Evolutionary conservation across 2,888 invertebrate species (phyloP).

Genomic region (Amorpha juglandis): DNA sequence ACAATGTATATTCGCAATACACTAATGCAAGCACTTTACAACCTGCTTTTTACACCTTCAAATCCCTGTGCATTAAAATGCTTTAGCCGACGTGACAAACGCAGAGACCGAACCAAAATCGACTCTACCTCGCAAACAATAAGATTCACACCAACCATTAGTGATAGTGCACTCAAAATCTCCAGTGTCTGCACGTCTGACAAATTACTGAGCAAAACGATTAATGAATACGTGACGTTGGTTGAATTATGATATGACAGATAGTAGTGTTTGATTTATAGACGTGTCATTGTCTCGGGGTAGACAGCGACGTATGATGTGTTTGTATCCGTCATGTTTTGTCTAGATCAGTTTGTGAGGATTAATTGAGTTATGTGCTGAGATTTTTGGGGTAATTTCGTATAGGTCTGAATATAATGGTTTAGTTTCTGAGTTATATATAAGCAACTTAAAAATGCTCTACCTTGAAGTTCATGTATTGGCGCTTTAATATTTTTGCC

Average conservation of each 20-base stretch:
- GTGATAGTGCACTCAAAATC: slow-evolving; percentile 31
- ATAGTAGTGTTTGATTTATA: slow-evolving; percentile 57
- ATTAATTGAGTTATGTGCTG: slow-evolving; percentile 6
- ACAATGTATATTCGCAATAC: not conserved
- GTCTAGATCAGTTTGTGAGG: not conserved
- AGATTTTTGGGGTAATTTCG: slow-evolving; percentile 9
- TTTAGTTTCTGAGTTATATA: too few species aligned
- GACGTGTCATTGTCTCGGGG: slow-evolving; percentile 13
- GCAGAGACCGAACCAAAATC: not conserved
- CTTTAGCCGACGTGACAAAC: not conserved
- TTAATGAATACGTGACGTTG: slow-evolving; percentile 66
- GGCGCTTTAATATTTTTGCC: too few species aligned
- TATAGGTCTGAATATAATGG: not conserved
- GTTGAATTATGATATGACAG: slow-evolving; percentile 63
- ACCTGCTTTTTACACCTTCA: slow-evolving; percentile 16
- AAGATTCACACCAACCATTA: not conserved
- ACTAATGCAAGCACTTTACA: slow-evolving; percentile 15
- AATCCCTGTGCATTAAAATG: slow-evolving; percentile 22
- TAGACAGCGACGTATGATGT: not conserved
- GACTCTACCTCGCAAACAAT: not conserved
- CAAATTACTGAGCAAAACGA: slow-evolving; percentile 69
- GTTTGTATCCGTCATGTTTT: slow-evolving; percentile 16
- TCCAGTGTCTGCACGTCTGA: slow-evolving; percentile 66
- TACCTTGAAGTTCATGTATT: too few species aligned
- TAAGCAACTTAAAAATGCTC: too few species aligned